A percentile compares a stretch with the other conserved stretches of the same genome.
These are phyloP conservation scores for Paramormyrops hopkinsi DNA, from an alignment of 2,797 vertebrate species.

Conservation along the genomic window DNA sequence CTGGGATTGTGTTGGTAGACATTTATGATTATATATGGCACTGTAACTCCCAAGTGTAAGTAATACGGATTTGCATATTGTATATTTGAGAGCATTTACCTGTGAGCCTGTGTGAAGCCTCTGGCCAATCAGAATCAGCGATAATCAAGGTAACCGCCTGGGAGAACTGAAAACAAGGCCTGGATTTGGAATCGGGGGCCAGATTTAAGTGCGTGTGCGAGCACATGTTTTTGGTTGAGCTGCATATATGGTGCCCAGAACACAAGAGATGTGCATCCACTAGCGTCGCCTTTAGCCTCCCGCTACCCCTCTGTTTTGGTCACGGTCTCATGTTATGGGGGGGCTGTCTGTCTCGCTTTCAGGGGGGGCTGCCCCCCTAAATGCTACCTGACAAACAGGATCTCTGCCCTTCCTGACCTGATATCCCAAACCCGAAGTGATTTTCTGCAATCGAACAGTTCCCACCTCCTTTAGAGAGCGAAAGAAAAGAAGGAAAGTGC, in stretches of 20 bases:
- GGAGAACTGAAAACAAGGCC: neutral
- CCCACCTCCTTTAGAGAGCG: neutral
- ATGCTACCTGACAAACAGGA: neutral
- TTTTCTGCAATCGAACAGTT: neutral
- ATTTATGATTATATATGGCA: neutral
- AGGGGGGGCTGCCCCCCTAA: neutral
- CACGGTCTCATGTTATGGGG: neutral
- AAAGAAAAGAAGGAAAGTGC: neutral
- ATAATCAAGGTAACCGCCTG: neutral
- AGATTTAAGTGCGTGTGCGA: neutral
- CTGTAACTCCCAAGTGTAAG: neutral
- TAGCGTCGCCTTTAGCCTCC: neutral
- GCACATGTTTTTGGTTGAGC: neutral
- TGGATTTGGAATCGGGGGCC: neutral
- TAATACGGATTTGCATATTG: neutral
- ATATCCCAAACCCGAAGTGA: neutral
- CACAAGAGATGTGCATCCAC: neutral
- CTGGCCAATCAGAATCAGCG: neutral
- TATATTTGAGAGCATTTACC: no score
- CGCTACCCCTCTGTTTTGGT: neutral
- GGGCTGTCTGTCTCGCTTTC: neutral
- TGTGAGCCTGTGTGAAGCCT: neutral
- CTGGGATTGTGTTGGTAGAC: neutral
- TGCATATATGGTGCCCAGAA: neutral
- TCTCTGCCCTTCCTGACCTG: neutral